phyloP scores from a whole-genome alignment of 2,113 vertebrate genomes.

The Callospermophilus lateralis region DNA sequence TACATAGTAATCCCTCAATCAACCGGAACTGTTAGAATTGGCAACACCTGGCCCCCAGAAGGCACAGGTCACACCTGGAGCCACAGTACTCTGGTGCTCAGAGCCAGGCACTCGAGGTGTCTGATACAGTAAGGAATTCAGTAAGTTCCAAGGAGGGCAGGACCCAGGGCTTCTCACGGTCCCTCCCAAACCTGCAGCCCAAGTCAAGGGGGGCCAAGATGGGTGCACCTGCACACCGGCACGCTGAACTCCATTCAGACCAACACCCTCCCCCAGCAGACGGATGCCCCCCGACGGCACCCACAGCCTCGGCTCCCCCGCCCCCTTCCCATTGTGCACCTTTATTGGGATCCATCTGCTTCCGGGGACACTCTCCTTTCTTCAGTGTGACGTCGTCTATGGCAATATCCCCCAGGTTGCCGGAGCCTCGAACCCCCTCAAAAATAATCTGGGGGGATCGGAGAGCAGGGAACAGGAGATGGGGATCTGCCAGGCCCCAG shows the following conservation, averaged over 20 bases:
- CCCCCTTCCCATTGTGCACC: slow-evolving; percentile 74
- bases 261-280: accelerated
- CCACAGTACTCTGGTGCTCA: not conserved
- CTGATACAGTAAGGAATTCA: not conserved
- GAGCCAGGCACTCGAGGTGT: not conserved
- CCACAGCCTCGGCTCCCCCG: accelerated
- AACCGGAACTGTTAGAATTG: not conserved
- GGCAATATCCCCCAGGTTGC: slow-evolving; percentile 97
- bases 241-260: not conserved
- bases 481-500: not conserved
- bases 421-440: slow-evolving; percentile 94
- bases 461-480: slow-evolving; percentile 44
- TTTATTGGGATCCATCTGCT: slow-evolving; percentile 88
- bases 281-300: not conserved
- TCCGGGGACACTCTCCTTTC: slow-evolving; percentile 93
- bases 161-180: not conserved
- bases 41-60: not conserved
- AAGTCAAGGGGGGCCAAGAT: not conserved
- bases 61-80: not conserved
- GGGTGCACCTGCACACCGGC: not conserved
- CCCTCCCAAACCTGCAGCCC: too few species aligned
- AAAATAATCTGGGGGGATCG: slow-evolving; percentile 93
- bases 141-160: not conserved
- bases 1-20: not conserved
- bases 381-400: slow-evolving; percentile 97